A percentile compares a stretch with the other conserved stretches of the same genome.
These are phyloP conservation scores for Olivierus martensii DNA, from an alignment of 1,140 invertebrate genomes.

Conservation along the genomic window DNA sequence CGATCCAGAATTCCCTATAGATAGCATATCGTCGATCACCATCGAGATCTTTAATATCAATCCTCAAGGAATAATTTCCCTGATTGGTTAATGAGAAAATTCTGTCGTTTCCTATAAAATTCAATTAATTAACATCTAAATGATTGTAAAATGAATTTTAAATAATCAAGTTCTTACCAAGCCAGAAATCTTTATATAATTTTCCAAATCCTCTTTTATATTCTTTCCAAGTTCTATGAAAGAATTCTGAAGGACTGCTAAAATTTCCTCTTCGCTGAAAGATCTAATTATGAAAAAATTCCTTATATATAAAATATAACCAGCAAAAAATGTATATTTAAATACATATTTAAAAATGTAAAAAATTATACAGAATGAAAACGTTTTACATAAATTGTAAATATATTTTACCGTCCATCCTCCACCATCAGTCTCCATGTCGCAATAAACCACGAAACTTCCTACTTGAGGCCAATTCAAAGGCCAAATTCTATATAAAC, in stretches of 20 bases:
- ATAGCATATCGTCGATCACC: constrained; percentile 2
- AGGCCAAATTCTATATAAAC: constrained; percentile 28
- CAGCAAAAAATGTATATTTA: background rate
- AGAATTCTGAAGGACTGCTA: background rate
- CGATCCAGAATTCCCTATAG: constrained; percentile 2
- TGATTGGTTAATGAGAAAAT: constrained; percentile 7
- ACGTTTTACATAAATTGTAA: background rate
- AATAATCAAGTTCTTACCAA: too few species aligned
- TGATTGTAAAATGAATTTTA: too few species aligned
- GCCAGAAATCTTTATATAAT: constrained; percentile 4
- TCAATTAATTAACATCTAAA: background rate
- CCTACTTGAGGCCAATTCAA: constrained; percentile 10
- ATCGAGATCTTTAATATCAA: constrained; percentile 1
- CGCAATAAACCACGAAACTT: constrained; percentile 27
- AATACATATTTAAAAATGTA: background rate
- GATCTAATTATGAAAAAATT: background rate
- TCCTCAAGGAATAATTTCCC: background rate
- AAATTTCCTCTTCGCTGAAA: constrained; percentile 5
- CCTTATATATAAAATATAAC: background rate
- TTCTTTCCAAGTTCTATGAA: constrained; percentile 4
- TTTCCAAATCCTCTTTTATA: constrained; percentile 4
- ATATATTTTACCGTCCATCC: constrained; percentile 27
- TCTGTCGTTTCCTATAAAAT: constrained; percentile 7
- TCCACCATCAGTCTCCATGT: constrained; percentile 28
- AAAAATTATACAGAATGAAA: background rate